Percentiles rank a stretch among this genome's conserved stretches.
phyloP scores from a whole-genome alignment of 2,888 invertebrate species.

The Psococerastis gibbosa region DNA sequence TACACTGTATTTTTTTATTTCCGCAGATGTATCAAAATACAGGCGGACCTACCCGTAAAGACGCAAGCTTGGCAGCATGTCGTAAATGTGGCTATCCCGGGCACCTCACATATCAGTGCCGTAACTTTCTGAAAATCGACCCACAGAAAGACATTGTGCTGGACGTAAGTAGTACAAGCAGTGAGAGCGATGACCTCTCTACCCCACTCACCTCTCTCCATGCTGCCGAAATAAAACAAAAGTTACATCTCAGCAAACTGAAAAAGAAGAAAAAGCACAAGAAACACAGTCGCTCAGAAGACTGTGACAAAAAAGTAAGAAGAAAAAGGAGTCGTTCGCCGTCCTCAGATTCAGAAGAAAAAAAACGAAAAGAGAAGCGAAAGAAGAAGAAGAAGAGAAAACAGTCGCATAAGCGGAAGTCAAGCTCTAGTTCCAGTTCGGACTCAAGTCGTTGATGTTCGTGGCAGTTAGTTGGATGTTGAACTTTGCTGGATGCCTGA shows the following conservation, averaged over 20 bases:
- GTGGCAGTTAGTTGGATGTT: no score
- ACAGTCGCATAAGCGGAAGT: conserved; percentile 18
- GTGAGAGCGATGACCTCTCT: conserved; percentile 66
- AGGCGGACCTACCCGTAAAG: no score
- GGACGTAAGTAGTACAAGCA: conserved; percentile 88
- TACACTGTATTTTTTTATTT: no score
- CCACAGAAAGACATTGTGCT: conserved; percentile 82
- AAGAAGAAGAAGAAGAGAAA: conserved; percentile 20
- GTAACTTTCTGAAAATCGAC: conserved; percentile 84
- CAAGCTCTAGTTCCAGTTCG: neutral
- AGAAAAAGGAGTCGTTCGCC: conserved; percentile 22
- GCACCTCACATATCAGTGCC: conserved; percentile 87
- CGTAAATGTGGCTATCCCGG: conserved; percentile 93
- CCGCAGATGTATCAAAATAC: no score
- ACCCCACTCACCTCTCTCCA: conserved; percentile 66
- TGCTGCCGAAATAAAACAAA: conserved; percentile 55
- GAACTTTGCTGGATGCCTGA: no score
- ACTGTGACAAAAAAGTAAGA: conserved; percentile 17
- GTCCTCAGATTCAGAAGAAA: conserved; percentile 19
- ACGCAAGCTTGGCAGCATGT: conserved; percentile 64
- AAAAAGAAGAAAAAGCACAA: conserved; percentile 37
- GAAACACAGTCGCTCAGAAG: conserved; percentile 15
- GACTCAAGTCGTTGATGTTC: no score
- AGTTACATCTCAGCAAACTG: conserved; percentile 35
- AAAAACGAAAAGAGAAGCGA: conserved; percentile 21